Evolutionary conservation across 92 coral and sea anemone genomes (phyloP).

Genomic region (Umimayanthus kanabou): DNA sequence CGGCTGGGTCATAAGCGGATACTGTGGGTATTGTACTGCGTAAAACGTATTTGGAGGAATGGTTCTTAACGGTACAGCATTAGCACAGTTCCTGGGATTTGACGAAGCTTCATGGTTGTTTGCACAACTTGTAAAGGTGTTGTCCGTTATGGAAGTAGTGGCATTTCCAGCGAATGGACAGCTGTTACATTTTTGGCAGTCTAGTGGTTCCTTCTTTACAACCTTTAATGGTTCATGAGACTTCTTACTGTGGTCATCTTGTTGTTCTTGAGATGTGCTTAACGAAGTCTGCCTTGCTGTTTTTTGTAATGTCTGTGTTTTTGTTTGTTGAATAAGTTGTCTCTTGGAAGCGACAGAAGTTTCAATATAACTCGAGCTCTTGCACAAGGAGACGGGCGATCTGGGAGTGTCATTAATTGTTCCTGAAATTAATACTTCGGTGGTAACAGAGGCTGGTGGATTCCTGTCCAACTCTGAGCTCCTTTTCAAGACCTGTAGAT

Average conservation of each 20-base stretch:
- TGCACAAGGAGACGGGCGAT: background rate
- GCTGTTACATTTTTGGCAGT: background rate
- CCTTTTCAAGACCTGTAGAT: constrained; percentile 12
- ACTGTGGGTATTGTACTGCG: background rate
- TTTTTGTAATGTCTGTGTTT: background rate
- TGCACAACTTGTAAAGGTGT: background rate
- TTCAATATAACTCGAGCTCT: background rate
- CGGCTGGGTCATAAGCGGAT: background rate
- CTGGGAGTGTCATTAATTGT: background rate
- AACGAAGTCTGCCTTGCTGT: background rate
- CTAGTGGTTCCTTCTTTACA: constrained; percentile 1
- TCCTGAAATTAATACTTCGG: background rate
- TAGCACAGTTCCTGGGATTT: background rate
- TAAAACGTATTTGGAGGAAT: background rate
- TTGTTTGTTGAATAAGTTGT: background rate
- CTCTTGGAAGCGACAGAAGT: background rate
- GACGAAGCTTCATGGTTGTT: background rate
- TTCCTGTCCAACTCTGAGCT: background rate
- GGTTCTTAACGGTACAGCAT: background rate
- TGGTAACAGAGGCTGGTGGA: background rate
- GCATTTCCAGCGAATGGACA: background rate
- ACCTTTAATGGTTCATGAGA: background rate
- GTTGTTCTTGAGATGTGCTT: background rate
- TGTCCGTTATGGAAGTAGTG: background rate
- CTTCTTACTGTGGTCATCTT: background rate